Evolutionary conservation across 2,113 vertebrate genomes (phyloP).

Genomic region (Telmatochromis sp.): DNA sequence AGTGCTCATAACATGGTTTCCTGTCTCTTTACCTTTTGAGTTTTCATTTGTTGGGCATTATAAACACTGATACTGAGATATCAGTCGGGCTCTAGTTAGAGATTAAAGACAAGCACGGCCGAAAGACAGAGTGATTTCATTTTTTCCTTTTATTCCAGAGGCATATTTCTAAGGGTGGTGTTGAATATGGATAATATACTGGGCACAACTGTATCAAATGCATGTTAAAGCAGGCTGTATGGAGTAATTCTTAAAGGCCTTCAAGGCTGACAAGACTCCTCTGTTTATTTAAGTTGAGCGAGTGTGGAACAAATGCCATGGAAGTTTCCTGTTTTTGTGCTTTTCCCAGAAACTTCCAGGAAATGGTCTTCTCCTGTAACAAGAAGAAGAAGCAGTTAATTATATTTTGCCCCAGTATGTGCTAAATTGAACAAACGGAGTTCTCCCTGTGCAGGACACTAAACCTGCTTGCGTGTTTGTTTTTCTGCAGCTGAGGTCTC

Average conservation of each 20-base stretch:
- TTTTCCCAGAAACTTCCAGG: not conserved
- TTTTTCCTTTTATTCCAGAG: not conserved
- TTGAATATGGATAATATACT: not conserved
- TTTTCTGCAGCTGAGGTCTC: slow-evolving; percentile 80
- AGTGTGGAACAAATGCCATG: not conserved
- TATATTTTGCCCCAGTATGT: not conserved
- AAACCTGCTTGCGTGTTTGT: not conserved
- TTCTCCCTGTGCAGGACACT: not conserved
- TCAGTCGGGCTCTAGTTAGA: not conserved
- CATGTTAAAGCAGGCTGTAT: not conserved
- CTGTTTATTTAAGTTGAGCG: not conserved
- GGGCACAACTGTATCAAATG: not conserved
- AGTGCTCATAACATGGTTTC: not conserved
- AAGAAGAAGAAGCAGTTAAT: not conserved
- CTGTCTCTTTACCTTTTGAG: not conserved
- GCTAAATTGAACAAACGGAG: not conserved
- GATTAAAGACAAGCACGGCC: not conserved
- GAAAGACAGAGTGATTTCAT: not conserved
- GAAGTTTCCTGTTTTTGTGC: not conserved
- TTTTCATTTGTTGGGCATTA: not conserved
- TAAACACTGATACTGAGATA: not conserved
- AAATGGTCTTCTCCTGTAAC: not conserved
- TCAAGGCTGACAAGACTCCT: not conserved
- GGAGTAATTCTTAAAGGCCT: not conserved
- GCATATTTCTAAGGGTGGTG: not conserved